Percentiles rank a stretch among this genome's conserved stretches.
Evolutionary conservation across 2,113 vertebrate species (phyloP).

Genomic region (Equus przewalskii): DNA sequence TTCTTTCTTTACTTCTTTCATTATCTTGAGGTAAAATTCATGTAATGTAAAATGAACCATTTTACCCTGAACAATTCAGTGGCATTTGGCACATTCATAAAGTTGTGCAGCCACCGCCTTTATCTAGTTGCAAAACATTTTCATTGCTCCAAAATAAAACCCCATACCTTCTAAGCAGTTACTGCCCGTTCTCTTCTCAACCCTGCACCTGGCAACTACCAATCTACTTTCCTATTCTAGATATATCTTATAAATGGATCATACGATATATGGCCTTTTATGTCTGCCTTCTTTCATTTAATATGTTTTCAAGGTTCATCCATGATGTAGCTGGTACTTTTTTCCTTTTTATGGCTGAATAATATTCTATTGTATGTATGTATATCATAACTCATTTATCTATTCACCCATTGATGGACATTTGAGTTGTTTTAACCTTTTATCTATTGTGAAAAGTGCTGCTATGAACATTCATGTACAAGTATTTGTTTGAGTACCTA

Average conservation of each 20-base stretch:
- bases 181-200: not conserved
- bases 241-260: not conserved
- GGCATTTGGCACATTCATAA: not conserved
- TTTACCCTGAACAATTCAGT: not conserved
- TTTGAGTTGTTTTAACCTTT: not conserved
- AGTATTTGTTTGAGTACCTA: not conserved
- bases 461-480: not conserved
- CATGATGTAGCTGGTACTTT: not conserved
- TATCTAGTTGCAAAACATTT: not conserved
- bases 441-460: not conserved
- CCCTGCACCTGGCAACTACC: not conserved
- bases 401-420: not conserved
- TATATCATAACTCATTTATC: not conserved
- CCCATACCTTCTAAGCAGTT: not conserved
- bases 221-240: not conserved
- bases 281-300: not conserved
- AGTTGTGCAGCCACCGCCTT: not conserved
- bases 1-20: not conserved
- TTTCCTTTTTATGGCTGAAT: not conserved
- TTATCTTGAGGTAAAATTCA: not conserved
- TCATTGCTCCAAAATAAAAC: not conserved
- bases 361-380: not conserved
- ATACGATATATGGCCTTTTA: not conserved
- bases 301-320: not conserved
- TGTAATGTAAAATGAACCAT: not conserved